phyloP scores from a whole-genome alignment of 2,888 invertebrate genomes.

The Andrena haemorrhoa region DNA sequence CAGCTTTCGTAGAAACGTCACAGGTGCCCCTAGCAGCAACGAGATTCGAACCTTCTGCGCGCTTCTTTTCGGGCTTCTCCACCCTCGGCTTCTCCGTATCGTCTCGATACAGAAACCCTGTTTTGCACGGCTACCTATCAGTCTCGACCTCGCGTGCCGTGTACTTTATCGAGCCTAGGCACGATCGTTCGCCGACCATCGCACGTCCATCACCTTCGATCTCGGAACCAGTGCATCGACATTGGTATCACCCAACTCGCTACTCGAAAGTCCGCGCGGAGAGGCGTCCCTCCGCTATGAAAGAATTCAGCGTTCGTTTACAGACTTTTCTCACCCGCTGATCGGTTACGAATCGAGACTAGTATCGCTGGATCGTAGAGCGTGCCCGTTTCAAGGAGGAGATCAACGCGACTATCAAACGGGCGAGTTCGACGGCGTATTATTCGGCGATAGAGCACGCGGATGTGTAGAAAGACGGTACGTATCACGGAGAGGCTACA shows the following conservation, averaged over 20 bases:
- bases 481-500: slow-evolving; percentile 30
- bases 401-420: too few relatives aligned
- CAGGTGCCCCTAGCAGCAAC: slow-evolving; percentile 2
- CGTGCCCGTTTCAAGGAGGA: too few relatives aligned
- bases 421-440: neutral
- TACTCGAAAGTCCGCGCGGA: too few relatives aligned
- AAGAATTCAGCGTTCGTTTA: too few relatives aligned
- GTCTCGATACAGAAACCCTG: slow-evolving; percentile 4
- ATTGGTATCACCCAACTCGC: too few relatives aligned
- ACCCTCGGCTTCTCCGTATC: neutral
- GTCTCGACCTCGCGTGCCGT: neutral
- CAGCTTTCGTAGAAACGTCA: slow-evolving; percentile 26
- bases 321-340: too few relatives aligned
- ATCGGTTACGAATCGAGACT: too few relatives aligned
- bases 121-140: slow-evolving; percentile 27
- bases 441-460: slow-evolving; percentile 39
- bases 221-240: too few relatives aligned
- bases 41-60: slow-evolving; percentile 43
- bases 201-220: slow-evolving; percentile 14
- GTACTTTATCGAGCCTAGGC: slow-evolving; percentile 16
- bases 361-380: too few relatives aligned
- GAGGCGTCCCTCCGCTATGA: too few relatives aligned
- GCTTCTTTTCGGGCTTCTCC: slow-evolving; percentile 17
- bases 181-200: neutral
- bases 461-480: slow-evolving; percentile 12